phyloP scores from a whole-genome alignment of 2,113 vertebrate species.

The Benitochromis conjunctus region DNA sequence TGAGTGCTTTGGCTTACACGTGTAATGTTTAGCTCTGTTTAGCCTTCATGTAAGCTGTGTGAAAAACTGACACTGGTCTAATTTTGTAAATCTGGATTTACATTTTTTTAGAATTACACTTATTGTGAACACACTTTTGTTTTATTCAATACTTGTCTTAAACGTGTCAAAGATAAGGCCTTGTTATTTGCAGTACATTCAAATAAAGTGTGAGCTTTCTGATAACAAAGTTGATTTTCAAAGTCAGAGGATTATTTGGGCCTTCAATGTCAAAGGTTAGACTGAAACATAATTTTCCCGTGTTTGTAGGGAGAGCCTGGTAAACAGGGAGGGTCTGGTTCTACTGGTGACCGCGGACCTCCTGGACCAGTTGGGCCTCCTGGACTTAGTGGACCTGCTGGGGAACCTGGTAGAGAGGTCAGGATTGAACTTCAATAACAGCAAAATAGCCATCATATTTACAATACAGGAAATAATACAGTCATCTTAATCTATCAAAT shows the following conservation, averaged over 20 bases:
- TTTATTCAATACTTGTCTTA: not conserved
- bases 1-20: slow-evolving; percentile 67
- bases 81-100: not conserved
- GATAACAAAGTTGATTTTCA: not conserved
- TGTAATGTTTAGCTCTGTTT: not conserved
- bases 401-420: slow-evolving; percentile 93
- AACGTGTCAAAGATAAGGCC: not conserved
- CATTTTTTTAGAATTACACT: not conserved
- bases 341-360: slow-evolving; percentile 86
- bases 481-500: not conserved
- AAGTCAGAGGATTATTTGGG: not conserved
- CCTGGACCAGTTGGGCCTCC: slow-evolving; percentile 94
- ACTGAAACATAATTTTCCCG: not conserved
- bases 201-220: not conserved
- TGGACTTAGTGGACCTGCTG: slow-evolving; percentile 87
- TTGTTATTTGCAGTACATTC: not conserved
- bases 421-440: slow-evolving; percentile 26
- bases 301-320: slow-evolving; percentile 89
- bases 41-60: not conserved
- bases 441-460: not conserved
- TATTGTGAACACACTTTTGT: not conserved
- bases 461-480: not conserved
- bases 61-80: not conserved
- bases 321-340: slow-evolving; percentile 88
- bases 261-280: not conserved